Conservation (phyloP, 2,888 invertebrate genomes). For the Chloroclystis v-ata region DNA sequence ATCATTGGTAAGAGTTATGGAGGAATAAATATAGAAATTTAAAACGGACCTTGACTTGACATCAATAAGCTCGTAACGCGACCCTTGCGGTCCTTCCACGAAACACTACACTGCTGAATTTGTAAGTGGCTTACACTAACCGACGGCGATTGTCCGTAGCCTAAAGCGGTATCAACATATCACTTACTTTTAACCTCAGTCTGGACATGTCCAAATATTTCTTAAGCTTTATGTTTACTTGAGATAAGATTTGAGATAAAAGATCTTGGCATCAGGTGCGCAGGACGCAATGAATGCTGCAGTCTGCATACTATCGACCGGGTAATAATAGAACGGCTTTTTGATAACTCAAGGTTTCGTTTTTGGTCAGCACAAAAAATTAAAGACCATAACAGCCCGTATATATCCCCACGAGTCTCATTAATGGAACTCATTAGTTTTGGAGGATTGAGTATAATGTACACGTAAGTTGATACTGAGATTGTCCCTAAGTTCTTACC, state of each 20-base stretch:
- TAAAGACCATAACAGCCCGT: too few relatives aligned
- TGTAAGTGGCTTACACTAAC: constrained; percentile 44
- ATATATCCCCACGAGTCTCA: too few relatives aligned
- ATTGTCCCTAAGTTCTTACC: too few relatives aligned
- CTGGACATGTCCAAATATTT: constrained; percentile 24
- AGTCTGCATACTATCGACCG: constrained; percentile 60
- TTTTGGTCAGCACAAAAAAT: too few relatives aligned
- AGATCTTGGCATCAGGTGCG: constrained; percentile 52
- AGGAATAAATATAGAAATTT: too few relatives aligned
- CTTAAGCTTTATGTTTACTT: constrained; percentile 42
- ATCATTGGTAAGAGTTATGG: too few relatives aligned
- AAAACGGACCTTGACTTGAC: not conserved
- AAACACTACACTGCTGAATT: constrained; percentile 46
- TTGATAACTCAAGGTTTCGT: too few relatives aligned
- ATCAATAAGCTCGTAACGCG: constrained; percentile 40
- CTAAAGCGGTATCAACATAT: constrained; percentile 31
- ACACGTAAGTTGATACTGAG: too few relatives aligned
- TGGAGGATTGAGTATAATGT: too few relatives aligned
- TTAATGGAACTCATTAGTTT: too few relatives aligned
- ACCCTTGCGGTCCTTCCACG: constrained; percentile 43
- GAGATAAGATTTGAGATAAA: constrained; percentile 58
- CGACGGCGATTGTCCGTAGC: constrained; percentile 33
- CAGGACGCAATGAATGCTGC: constrained; percentile 54
- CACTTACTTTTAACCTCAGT: constrained; percentile 32
- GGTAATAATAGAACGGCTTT: constrained; percentile 13